Evolutionary conservation across 2,113 vertebrate genomes (phyloP).

Genomic region (Bujurquina vittata): DNA sequence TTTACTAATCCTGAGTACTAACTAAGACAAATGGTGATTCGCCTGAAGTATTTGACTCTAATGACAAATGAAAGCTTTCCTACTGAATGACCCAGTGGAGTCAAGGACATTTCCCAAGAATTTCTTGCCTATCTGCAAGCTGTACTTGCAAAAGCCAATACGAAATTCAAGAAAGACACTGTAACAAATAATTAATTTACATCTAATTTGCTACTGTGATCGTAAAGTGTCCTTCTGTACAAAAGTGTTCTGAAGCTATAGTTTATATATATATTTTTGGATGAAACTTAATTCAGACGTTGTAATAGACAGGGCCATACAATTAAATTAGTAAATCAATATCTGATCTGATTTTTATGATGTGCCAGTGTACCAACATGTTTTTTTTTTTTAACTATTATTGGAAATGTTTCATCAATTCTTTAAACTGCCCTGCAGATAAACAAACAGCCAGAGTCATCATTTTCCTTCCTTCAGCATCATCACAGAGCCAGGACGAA

Average conservation of each 20-base stretch:
- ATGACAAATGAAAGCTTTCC: not conserved
- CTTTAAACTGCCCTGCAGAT: conserved; percentile 11
- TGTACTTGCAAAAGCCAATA: not conserved
- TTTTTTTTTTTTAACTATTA: not conserved
- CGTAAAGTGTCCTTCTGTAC: no score
- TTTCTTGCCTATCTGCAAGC: not conserved
- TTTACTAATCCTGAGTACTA: not conserved
- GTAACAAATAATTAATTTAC: not conserved
- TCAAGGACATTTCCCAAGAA: not conserved
- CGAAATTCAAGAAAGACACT: not conserved
- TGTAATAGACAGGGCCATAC: no score
- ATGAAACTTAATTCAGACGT: no score
- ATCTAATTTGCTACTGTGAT: no score
- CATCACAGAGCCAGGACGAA: conserved; percentile 20
- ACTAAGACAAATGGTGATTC: not conserved
- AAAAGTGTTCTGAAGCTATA: no score
- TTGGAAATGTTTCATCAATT: conserved; percentile 32
- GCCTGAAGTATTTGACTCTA: not conserved
- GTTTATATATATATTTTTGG: not conserved
- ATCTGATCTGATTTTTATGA: not conserved
- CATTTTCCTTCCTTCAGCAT: not conserved
- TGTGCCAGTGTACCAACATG: not conserved
- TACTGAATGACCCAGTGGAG: not conserved
- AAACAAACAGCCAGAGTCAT: conserved; percentile 22
- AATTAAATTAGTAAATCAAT: no score